phyloP scores from a whole-genome alignment of 1,140 invertebrate species.

The Batillaria attramentaria region DNA sequence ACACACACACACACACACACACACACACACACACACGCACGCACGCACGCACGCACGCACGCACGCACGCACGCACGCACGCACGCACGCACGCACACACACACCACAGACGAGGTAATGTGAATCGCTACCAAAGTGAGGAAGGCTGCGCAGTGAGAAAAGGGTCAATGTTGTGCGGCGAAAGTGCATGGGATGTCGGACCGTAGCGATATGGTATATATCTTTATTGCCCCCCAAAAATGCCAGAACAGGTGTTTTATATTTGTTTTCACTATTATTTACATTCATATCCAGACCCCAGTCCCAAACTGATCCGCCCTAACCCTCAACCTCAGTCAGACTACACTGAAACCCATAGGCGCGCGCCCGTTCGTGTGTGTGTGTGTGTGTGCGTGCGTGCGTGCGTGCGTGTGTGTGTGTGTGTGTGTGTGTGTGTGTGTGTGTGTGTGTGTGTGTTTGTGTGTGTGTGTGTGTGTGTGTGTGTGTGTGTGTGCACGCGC shows the following conservation, averaged over 20 bases:
- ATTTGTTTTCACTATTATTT: too few relatives aligned
- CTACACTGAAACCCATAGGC: neutral
- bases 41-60: too few relatives aligned
- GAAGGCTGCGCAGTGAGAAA: too few relatives aligned
- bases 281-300: too few relatives aligned
- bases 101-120: neutral
- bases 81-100: neutral
- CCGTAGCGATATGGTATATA: too few relatives aligned
- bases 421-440: conserved; percentile 13
- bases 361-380: neutral
- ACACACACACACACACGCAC: neutral
- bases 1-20: neutral
- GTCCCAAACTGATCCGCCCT: too few relatives aligned
- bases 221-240: too few relatives aligned
- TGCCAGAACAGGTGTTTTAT: too few relatives aligned
- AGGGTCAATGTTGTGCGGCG: too few relatives aligned
- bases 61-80: neutral
- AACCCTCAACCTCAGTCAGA: neutral
- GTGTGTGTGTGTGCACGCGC: neutral
- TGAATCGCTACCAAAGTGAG: too few relatives aligned
- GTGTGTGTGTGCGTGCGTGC: conserved; percentile 5
- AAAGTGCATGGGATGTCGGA: too few relatives aligned
- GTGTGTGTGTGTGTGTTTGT: neutral
- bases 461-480: neutral
- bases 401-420: neutral